Percentiles rank a stretch among this genome's conserved stretches.
These are phyloP conservation scores for Adoxophyes honmai DNA, from an alignment of 1,140 invertebrate genomes.

Conservation along the genomic window DNA sequence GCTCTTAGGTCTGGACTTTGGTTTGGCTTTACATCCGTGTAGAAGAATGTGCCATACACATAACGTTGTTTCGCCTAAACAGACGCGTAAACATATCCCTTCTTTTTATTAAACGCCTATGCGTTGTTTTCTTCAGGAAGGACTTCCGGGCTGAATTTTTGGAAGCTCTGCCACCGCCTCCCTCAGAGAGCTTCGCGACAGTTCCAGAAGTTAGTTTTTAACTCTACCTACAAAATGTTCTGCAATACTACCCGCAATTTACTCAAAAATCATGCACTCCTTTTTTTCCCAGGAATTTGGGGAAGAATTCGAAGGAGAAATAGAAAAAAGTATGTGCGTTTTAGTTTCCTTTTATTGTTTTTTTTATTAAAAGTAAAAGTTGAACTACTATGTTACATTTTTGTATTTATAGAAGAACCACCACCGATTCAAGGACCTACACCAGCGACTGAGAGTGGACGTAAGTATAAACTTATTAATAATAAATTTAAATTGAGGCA, in stretches of 20 bases:
- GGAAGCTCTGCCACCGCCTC: slow-evolving; percentile 31
- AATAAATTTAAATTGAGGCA: too few species aligned
- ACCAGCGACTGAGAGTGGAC: slow-evolving; percentile 40
- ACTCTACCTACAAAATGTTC: too few species aligned
- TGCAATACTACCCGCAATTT: too few species aligned
- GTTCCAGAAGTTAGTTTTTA: slow-evolving; percentile 30
- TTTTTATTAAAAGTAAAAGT: too few species aligned
- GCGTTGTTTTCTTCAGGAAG: slow-evolving; percentile 34
- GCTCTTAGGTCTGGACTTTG: too few species aligned
- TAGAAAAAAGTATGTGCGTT: slow-evolving; percentile 36
- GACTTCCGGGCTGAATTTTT: slow-evolving; percentile 53
- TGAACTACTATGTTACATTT: background rate
- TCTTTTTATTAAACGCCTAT: too few species aligned
- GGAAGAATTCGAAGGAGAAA: slow-evolving; percentile 33
- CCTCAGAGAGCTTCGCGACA: slow-evolving; percentile 27
- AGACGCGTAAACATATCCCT: too few species aligned
- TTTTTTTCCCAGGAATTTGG: slow-evolving; percentile 35
- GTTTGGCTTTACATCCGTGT: too few species aligned
- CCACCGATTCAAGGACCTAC: slow-evolving; percentile 33
- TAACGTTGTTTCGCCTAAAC: too few species aligned
- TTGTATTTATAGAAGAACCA: slow-evolving; percentile 28
- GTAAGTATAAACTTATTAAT: slow-evolving; percentile 29
- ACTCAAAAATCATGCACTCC: background rate
- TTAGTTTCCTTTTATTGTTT: too few species aligned
- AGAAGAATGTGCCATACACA: too few species aligned